Conservation (phyloP, 2,113 vertebrate genomes). For the Rattus rattus region DNA sequence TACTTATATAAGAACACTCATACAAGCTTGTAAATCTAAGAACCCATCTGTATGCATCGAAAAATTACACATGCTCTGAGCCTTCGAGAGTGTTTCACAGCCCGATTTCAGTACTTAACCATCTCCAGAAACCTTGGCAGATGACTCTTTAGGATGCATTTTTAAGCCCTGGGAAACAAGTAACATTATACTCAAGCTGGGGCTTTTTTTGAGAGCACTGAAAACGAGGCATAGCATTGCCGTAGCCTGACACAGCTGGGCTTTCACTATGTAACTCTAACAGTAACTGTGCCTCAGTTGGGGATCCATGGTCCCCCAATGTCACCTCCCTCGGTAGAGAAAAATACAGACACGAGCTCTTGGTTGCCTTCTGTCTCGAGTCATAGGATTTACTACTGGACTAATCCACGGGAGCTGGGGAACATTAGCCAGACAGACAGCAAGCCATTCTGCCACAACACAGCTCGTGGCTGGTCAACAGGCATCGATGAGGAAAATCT, state of each 20-base stretch:
- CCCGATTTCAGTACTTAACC: not conserved
- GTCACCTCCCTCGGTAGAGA: not conserved
- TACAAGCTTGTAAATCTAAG: not conserved
- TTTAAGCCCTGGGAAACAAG: not conserved
- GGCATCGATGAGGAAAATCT: not conserved
- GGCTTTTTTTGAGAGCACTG: not conserved
- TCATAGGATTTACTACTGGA: not conserved
- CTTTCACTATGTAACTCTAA: not conserved
- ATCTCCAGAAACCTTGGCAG: not conserved
- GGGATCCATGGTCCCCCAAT: not conserved
- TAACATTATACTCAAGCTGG: not conserved
- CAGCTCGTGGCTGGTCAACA: no score
- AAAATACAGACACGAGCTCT: not conserved
- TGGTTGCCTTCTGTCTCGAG: not conserved
- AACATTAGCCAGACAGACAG: no score
- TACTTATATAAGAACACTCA: not conserved
- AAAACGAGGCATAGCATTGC: not conserved
- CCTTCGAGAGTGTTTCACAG: not conserved
- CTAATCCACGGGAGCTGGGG: not conserved
- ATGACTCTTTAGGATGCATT: not conserved
- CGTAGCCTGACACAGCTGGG: not conserved
- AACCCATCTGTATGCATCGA: no score
- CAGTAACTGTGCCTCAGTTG: not conserved
- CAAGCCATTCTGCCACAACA: rapidly evolving
- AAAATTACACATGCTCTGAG: not conserved